These are phyloP conservation scores for Pyrgus malvae DNA, from an alignment of 2,888 invertebrate species.

Conservation along the genomic window DNA sequence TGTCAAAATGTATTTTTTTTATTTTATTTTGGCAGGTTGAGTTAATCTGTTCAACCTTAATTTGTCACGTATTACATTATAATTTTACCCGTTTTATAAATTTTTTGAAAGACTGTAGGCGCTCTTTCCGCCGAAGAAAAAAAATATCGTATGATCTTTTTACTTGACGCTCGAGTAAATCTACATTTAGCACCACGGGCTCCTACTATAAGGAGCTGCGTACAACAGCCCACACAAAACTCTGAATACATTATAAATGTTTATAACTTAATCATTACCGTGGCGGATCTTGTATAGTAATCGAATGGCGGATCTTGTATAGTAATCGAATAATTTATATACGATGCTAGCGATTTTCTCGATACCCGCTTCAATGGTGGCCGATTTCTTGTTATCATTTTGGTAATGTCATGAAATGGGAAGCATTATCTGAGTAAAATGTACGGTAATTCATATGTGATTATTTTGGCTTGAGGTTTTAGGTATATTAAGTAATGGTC, in stretches of 20 bases:
- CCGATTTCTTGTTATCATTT: constrained; percentile 11
- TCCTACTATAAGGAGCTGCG: too few relatives aligned
- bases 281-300: constrained; percentile 10
- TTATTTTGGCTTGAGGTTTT: background rate
- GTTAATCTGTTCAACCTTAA: too few relatives aligned
- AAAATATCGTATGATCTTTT: too few relatives aligned
- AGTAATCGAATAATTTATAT: constrained; percentile 20
- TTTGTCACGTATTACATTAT: too few relatives aligned
- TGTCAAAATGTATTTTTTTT: too few relatives aligned
- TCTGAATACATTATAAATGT: constrained; percentile 25
- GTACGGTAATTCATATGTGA: background rate
- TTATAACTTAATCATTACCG: constrained; percentile 23
- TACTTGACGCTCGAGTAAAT: too few relatives aligned
- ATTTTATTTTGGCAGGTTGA: too few relatives aligned
- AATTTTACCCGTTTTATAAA: too few relatives aligned
- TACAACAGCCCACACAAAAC: constrained; percentile 23
- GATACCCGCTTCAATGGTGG: constrained; percentile 5
- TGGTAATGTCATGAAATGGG: background rate
- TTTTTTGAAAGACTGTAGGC: too few relatives aligned
- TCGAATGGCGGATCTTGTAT: constrained; percentile 13
- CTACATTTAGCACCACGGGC: too few relatives aligned
- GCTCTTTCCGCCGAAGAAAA: too few relatives aligned
- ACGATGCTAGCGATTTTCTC: constrained; percentile 8
- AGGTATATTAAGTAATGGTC: background rate
- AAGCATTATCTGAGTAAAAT: background rate